phyloP scores from a whole-genome alignment of 1,140 invertebrate species.

The Calephelis virginiensis region DNA sequence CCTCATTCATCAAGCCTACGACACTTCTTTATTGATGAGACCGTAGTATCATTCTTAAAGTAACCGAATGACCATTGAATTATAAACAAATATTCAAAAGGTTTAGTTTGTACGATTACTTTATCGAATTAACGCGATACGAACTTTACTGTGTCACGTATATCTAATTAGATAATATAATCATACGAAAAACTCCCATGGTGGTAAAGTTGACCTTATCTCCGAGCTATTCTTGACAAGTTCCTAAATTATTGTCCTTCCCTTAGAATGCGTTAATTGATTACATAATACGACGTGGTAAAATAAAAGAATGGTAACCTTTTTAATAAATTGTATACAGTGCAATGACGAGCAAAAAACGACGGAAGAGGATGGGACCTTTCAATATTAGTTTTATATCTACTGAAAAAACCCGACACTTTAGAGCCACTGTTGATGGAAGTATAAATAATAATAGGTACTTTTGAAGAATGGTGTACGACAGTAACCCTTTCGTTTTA shows the following conservation, averaged over 20 bases:
- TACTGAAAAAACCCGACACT: conserved; percentile 70
- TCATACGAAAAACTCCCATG: conserved; percentile 54
- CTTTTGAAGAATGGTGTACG: conserved; percentile 54
- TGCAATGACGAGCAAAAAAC: conserved; percentile 63
- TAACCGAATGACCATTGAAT: conserved; percentile 24
- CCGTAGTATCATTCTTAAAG: conserved; percentile 23
- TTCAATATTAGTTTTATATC: conserved; percentile 78
- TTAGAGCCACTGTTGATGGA: conserved; percentile 70
- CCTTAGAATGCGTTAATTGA: conserved; percentile 30
- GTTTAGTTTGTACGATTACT: conserved; percentile 27
- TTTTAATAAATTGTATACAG: conserved; percentile 53
- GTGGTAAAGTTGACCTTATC: conserved; percentile 61
- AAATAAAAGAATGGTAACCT: conserved; percentile 19
- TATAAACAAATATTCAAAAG: conserved; percentile 21
- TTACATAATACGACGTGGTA: conserved; percentile 15
- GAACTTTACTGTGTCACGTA: conserved; percentile 58
- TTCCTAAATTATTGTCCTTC: conserved; percentile 33
- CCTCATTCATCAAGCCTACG: conserved; percentile 58
- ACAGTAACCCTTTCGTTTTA: conserved; percentile 68
- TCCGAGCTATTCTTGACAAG: conserved; percentile 29
- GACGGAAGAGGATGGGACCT: conserved; percentile 73
- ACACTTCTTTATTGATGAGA: conserved; percentile 46
- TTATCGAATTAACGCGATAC: conserved; percentile 47
- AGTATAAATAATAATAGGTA: conserved; percentile 73
- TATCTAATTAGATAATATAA: conserved; percentile 69